These are phyloP conservation scores for Calosoma granatense DNA, from an alignment of 1,140 invertebrate genomes.

Conservation along the genomic window DNA sequence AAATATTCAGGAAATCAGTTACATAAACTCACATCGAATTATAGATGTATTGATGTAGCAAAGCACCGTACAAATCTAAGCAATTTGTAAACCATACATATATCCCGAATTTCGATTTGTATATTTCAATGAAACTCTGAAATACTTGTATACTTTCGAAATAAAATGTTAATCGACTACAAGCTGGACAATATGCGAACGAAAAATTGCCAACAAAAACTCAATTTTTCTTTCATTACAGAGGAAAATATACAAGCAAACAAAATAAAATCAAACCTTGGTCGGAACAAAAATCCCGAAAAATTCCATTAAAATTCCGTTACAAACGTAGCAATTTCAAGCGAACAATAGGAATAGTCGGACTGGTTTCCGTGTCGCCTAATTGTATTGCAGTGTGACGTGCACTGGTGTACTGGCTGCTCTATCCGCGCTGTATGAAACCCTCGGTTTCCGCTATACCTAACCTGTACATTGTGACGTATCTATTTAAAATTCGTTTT, in stretches of 20 bases:
- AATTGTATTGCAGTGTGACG: background rate
- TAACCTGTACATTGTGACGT: background rate
- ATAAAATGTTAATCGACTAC: too few relatives aligned
- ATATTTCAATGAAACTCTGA: too few relatives aligned
- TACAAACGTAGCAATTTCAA: background rate
- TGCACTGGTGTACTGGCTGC: background rate
- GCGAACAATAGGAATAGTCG: background rate
- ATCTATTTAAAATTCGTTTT: background rate
- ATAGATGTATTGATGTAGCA: too few relatives aligned
- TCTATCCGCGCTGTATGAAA: background rate
- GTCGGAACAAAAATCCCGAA: background rate
- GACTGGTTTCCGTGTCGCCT: background rate
- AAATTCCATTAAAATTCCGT: background rate
- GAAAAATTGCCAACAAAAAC: background rate
- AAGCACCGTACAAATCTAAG: too few relatives aligned
- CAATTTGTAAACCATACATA: too few relatives aligned
- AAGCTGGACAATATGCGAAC: background rate
- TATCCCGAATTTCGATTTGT: too few relatives aligned
- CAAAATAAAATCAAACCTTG: background rate
- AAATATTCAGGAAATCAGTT: too few relatives aligned
- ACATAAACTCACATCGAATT: too few relatives aligned
- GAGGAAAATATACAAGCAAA: background rate
- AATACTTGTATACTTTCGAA: too few relatives aligned
- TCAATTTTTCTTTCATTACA: background rate
- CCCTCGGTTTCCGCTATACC: too few relatives aligned